Conservation (phyloP, 1,140 invertebrate genomes). For the Drosophila biarmipes region DNA sequence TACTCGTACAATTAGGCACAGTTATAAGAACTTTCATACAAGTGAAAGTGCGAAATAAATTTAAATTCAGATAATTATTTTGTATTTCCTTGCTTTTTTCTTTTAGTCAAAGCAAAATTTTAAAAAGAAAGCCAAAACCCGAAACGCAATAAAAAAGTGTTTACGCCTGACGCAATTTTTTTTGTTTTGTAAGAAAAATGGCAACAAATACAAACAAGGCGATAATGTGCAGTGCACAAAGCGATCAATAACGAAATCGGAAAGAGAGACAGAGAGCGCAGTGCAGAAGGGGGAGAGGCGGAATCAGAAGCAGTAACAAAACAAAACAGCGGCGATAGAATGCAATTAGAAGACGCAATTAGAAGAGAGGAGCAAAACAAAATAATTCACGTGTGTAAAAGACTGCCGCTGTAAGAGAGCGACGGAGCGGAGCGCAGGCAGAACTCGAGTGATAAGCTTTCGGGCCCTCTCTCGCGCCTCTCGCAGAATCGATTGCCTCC, state of each 20-base stretch:
- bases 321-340: slow-evolving; percentile 39
- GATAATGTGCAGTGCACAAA: slow-evolving; percentile 70
- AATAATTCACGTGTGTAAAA: slow-evolving; percentile 27
- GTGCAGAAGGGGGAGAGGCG: neutral
- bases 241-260: slow-evolving; percentile 59
- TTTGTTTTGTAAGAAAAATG: slow-evolving; percentile 56
- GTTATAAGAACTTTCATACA: too few relatives aligned
- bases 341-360: slow-evolving; percentile 52
- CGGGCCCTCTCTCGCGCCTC: slow-evolving; percentile 1
- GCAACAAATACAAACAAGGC: slow-evolving; percentile 79
- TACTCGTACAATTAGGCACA: too few relatives aligned
- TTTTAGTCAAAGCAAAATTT: neutral
- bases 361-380: slow-evolving; percentile 6
- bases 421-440: slow-evolving; percentile 5
- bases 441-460: slow-evolving; percentile 33
- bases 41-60: too few relatives aligned
- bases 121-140: neutral
- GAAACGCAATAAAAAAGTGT: slow-evolving; percentile 60
- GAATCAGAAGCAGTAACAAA: slow-evolving; percentile 44
- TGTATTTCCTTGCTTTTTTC: too few relatives aligned
- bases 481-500: slow-evolving; percentile 14
- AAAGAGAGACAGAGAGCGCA: slow-evolving; percentile 2
- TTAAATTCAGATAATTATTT: too few relatives aligned
- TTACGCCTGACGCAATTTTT: slow-evolving; percentile 17
- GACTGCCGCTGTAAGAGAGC: slow-evolving; percentile 21